Conservation (phyloP, 2,797 vertebrate genomes). For the Otolemur crassicaudatus region DNA sequence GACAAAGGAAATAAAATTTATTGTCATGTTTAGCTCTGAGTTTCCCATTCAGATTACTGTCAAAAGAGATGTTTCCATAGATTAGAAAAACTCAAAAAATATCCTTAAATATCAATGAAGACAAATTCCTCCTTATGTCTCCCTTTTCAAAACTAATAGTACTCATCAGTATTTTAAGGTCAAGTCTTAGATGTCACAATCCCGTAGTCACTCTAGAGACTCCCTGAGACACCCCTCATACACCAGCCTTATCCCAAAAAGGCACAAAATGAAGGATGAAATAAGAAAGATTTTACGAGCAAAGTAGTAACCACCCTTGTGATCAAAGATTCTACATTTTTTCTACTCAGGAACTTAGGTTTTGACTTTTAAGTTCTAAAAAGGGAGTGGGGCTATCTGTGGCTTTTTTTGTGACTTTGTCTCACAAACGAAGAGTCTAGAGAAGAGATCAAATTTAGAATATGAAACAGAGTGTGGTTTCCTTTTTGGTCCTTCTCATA, state of each 20-base stretch:
- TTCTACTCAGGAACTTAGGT: neutral
- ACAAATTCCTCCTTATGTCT: neutral
- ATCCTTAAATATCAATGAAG: neutral
- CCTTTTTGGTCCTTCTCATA: neutral
- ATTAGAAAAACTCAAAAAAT: slow-evolving; percentile 21
- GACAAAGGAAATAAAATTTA: neutral
- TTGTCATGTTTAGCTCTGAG: neutral
- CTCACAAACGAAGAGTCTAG: neutral
- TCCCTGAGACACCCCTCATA: no score
- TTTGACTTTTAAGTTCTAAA: neutral
- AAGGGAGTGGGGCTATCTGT: no score
- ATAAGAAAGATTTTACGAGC: neutral
- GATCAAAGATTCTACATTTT: neutral
- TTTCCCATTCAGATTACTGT: neutral
- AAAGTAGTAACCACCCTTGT: neutral
- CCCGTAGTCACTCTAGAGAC: neutral
- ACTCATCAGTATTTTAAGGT: neutral
- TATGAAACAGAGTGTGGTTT: neutral
- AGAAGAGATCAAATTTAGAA: neutral
- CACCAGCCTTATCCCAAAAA: neutral
- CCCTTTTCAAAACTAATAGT: neutral
- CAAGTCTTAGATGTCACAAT: neutral
- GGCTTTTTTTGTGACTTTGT: neutral
- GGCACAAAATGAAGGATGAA: neutral
- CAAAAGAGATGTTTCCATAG: neutral